Percentiles rank a stretch among this genome's conserved stretches.
These are phyloP conservation scores for Campoplex nolae DNA, from an alignment of 2,888 invertebrate species.

Conservation along the genomic window DNA sequence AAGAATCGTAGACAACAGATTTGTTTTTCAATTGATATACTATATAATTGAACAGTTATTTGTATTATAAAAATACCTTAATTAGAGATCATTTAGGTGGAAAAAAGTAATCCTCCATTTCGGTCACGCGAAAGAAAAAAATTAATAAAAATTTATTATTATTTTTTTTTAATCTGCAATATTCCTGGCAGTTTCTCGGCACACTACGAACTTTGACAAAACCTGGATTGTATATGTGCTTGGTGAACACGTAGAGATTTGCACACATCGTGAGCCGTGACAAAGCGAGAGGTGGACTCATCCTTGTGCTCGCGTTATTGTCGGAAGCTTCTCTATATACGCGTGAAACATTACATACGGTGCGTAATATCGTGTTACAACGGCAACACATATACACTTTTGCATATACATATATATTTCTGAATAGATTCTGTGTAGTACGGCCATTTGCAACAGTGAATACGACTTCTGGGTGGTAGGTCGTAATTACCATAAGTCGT, in stretches of 20 bases:
- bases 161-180: background rate
- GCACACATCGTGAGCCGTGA: slow-evolving; percentile 55
- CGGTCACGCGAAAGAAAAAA: background rate
- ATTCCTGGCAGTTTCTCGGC: background rate
- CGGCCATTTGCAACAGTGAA: slow-evolving; percentile 65
- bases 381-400: slow-evolving; percentile 12
- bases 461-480: slow-evolving; percentile 79
- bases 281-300: slow-evolving; percentile 50
- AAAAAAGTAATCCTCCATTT: no score
- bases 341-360: slow-evolving; percentile 42
- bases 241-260: slow-evolving; percentile 45
- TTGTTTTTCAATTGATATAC: background rate
- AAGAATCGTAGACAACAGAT: background rate
- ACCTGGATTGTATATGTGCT: background rate
- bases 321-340: slow-evolving; percentile 24
- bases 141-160: background rate
- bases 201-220: background rate
- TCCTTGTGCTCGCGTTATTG: slow-evolving; percentile 40
- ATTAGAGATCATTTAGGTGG: background rate
- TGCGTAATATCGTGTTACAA: slow-evolving; percentile 39
- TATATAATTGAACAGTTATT: background rate
- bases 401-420: slow-evolving; percentile 23
- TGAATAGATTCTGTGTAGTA: slow-evolving; percentile 27
- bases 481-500: slow-evolving; percentile 83
- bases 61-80: background rate